phyloP scores from a whole-genome alignment of 2,797 vertebrate species.

The Cetoscarus ocellatus region DNA sequence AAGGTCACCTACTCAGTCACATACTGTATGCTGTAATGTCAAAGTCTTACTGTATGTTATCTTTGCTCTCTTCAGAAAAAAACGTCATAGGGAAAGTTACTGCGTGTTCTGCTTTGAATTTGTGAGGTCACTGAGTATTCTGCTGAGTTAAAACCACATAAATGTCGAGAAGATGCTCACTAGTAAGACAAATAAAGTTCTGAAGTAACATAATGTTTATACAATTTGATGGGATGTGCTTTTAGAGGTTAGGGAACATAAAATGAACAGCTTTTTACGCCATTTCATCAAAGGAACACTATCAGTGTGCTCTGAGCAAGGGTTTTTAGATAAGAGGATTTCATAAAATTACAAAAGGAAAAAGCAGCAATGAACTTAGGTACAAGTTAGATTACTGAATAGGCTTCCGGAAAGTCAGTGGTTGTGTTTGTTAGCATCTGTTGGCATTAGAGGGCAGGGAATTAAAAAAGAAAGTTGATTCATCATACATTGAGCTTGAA shows the following conservation, averaged over 20 bases:
- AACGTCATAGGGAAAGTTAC: neutral
- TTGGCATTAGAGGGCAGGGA: too few species aligned
- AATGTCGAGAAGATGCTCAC: neutral
- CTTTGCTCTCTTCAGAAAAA: slow-evolving; percentile 22
- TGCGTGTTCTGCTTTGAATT: neutral
- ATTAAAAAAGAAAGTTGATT: too few species aligned
- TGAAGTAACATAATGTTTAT: neutral
- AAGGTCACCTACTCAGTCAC: neutral
- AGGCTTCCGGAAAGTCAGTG: neutral
- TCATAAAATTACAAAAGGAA: neutral
- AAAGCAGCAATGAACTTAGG: neutral
- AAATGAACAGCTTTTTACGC: neutral
- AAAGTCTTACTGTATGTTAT: slow-evolving; percentile 13
- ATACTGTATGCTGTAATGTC: neutral
- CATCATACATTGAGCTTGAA: too few species aligned
- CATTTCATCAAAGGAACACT: neutral
- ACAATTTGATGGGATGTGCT: neutral
- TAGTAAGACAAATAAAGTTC: neutral
- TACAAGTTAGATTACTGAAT: neutral
- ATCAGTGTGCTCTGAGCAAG: slow-evolving; percentile 27
- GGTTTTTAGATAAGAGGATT: slow-evolving; percentile 11
- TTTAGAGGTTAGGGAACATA: neutral
- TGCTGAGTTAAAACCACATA: neutral
- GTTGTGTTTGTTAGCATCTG: too few species aligned
- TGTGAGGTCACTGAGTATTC: neutral